A percentile compares a stretch with the other conserved stretches of the same genome.
Evolutionary conservation across 1,140 invertebrate genomes (phyloP).

Genomic region (Drosophila nasuta): DNA sequence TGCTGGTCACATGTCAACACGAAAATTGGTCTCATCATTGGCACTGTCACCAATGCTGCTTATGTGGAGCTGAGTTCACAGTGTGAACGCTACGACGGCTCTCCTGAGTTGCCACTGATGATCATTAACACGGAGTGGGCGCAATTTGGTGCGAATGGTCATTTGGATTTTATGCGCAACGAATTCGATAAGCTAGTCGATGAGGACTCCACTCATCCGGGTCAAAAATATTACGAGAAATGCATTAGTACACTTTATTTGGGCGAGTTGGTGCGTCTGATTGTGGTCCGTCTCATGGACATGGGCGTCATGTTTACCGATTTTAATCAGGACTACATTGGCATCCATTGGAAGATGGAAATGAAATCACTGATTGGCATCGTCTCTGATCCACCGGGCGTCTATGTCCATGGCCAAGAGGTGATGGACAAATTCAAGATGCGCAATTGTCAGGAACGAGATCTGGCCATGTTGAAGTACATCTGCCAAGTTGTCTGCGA

Average conservation of each 20-base stretch:
- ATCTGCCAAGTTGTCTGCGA: slow-evolving; percentile 95
- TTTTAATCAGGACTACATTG: slow-evolving; percentile 49
- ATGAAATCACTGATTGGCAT: slow-evolving; percentile 99
- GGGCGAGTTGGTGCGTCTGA: slow-evolving; percentile 90
- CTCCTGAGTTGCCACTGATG: slow-evolving; percentile 87
- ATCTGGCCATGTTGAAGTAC: slow-evolving; percentile 94
- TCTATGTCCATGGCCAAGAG: slow-evolving; percentile 92
- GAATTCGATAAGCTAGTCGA: slow-evolving; percentile 95
- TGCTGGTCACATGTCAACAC: slow-evolving; percentile 52
- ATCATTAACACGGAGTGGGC: slow-evolving; percentile 98
- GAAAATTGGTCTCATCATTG: slow-evolving; percentile 86
- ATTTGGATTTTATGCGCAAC: slow-evolving; percentile 93
- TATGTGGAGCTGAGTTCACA: slow-evolving; percentile 92
- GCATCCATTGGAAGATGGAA: slow-evolving; percentile 87
- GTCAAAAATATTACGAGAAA: slow-evolving; percentile 94
- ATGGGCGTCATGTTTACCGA: slow-evolving; percentile 49
- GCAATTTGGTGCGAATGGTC: slow-evolving; percentile 96
- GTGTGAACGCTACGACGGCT: slow-evolving; percentile 86
- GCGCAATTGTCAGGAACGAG: slow-evolving; percentile 91
- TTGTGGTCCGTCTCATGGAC: slow-evolving; percentile 51
- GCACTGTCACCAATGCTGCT: slow-evolving; percentile 97
- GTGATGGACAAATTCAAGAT: slow-evolving; percentile 94
- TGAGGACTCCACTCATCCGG: slow-evolving; percentile 90
- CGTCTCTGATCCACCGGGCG: slow-evolving; percentile 92
- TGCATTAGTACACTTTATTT: slow-evolving; percentile 97